Conservation (phyloP, 1,140 invertebrate genomes). For the Drosophila kikkawai region DNA sequence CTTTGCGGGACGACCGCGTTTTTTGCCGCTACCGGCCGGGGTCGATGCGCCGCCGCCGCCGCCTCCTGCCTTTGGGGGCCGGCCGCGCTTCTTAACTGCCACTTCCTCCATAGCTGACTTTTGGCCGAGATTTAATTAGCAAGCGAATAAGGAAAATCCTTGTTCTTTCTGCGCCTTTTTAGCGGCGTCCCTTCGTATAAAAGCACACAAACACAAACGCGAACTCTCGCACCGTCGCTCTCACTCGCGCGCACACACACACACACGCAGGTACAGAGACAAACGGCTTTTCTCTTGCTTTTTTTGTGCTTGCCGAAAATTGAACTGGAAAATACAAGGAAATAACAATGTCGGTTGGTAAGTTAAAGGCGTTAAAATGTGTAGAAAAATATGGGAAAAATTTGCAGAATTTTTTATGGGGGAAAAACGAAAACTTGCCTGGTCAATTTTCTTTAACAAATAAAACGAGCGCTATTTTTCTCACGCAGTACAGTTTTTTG, state of each 20-base stretch:
- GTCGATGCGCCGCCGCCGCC: not conserved
- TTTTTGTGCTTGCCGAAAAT: slow-evolving; percentile 15
- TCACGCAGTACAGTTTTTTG: slow-evolving; percentile 17
- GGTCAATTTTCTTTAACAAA: slow-evolving; percentile 7
- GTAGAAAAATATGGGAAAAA: slow-evolving; percentile 6
- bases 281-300: slow-evolving; percentile 23
- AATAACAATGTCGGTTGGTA: not conserved
- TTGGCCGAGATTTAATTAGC: slow-evolving; percentile 19
- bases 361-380: not conserved
- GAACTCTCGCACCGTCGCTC: slow-evolving; percentile 9
- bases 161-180: slow-evolving; percentile 52
- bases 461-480: not conserved
- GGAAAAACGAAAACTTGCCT: not conserved
- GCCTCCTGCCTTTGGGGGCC: slow-evolving; percentile 50
- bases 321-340: slow-evolving; percentile 18
- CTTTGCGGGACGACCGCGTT: slow-evolving; percentile 63
- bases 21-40: slow-evolving; percentile 25
- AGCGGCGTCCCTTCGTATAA: slow-evolving; percentile 53
- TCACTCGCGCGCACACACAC: slow-evolving; percentile 1
- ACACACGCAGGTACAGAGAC: slow-evolving; percentile 3
- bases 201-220: slow-evolving; percentile 16
- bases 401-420: not conserved
- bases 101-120: slow-evolving; percentile 52
- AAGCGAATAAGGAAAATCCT: slow-evolving; percentile 35
- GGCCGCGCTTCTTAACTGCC: slow-evolving; percentile 60